Evolutionary conservation across 2,888 invertebrate species (phyloP).

Genomic region (Leptinotarsa haldemani): DNA sequence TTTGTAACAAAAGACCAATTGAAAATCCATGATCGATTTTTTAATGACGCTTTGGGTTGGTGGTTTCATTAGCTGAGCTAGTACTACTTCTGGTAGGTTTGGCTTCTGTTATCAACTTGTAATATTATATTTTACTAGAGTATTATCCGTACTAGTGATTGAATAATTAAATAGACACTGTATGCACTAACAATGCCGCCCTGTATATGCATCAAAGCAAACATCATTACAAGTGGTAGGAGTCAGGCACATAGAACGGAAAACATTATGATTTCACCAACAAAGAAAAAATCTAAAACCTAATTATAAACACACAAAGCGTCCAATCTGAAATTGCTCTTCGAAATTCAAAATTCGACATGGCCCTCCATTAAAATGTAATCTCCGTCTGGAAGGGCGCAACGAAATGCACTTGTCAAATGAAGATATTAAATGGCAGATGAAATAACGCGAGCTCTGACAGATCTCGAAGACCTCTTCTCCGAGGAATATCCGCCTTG

Average conservation of each 20-base stretch:
- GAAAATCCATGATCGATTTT: too few species aligned
- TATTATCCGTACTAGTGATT: too few species aligned
- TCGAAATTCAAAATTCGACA: constrained; percentile 32
- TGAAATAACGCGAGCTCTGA: constrained; percentile 28
- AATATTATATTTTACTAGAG: too few species aligned
- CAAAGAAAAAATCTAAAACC: constrained; percentile 30
- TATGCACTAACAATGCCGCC: too few species aligned
- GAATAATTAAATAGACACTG: too few species aligned
- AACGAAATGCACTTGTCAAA: constrained; percentile 46
- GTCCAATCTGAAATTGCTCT: constrained; percentile 32
- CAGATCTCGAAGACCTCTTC: constrained; percentile 16
- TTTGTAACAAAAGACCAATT: too few species aligned
- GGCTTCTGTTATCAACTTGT: too few species aligned
- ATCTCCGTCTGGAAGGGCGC: constrained; percentile 45
- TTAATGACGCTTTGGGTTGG: too few species aligned
- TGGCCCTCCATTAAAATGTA: constrained; percentile 40
- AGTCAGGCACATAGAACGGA: neutral
- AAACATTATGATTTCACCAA: constrained; percentile 14
- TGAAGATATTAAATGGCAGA: constrained; percentile 47
- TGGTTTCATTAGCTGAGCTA: too few species aligned
- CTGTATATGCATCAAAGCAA: too few species aligned
- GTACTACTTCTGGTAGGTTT: too few species aligned
- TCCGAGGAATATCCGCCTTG: neutral
- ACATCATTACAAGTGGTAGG: neutral
- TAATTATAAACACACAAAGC: constrained; percentile 38